Base-by-base conservation (phyloP, 2,113 vertebrate species). In the Gulo gulo region DNA sequence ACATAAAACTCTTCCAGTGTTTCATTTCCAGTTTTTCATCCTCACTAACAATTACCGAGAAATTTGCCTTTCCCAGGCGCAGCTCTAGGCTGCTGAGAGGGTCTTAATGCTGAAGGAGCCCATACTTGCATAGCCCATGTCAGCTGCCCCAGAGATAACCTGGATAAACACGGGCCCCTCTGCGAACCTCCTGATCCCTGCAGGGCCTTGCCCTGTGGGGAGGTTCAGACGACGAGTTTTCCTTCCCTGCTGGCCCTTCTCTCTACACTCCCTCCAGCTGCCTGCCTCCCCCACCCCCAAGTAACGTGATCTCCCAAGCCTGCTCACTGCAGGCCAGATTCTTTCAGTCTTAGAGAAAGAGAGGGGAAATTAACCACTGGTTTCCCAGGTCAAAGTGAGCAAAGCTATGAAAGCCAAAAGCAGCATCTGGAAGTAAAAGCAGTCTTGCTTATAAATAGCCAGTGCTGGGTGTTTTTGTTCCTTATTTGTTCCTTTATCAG, bases 231-330 rank as follows among this genome's bases (percentile, higher is more conserved):
- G 91, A 47, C 98, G 98, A 98, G 98, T 98, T 98, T 98, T 98
- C 98, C 98, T 98, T 97, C 98, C 91, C 80, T 92, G 45, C 36
- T 18, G 59, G 83, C 88, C 97, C 87, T 98, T 96, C 78, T 94
- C 59, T 85, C 78, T 45, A 12, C 97, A 87, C 97, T 98, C 96
- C 80, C 98, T 96, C 92, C 97, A 92, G 96, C 98, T 96, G 97
- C 98, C 97, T 97, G 31, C 86, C 83, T 73, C 94, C 96, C 97
- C 98, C 97, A 97, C 98, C 98, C 98, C 98, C 98, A 76, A 92
- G 99, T 98, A 99, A 99, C 31, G 95, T 97, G 99, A 99, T 98
- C 99, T 97, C 83, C 45, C 39, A 97, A 98, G 98, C 98, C 98
- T 98, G 98, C 96, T 98, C 98, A 97, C 98, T 98, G 98, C 98